Evolutionary conservation across 2,113 vertebrate genomes (phyloP).

Genomic region (Prochilodus magdalenae): DNA sequence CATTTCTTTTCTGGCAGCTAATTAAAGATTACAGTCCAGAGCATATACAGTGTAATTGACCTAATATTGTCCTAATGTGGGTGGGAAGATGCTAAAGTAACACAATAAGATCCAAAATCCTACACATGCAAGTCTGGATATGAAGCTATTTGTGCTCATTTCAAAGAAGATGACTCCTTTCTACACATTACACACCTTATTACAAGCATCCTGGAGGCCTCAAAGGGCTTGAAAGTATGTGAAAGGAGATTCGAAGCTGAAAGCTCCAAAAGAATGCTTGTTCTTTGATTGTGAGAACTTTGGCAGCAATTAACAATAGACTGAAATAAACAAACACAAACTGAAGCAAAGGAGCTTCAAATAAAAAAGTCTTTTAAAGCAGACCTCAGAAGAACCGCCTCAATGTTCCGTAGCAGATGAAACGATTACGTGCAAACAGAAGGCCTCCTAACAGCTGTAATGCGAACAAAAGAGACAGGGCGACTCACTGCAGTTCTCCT

Average conservation of each 20-base stretch:
- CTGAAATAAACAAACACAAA: constrained; percentile 33
- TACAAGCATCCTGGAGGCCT: not conserved
- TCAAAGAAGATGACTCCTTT: not conserved
- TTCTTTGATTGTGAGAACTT: constrained; percentile 32
- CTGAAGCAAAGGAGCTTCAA: not conserved
- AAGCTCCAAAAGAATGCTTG: constrained; percentile 16
- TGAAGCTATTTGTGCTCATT: not conserved
- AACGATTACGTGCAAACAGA: constrained; percentile 36
- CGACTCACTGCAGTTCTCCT: constrained; percentile 97
- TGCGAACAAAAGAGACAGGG: constrained; percentile 37
- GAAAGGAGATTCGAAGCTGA: constrained; percentile 15
- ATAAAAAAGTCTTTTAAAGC: not conserved
- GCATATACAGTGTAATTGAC: not conserved
- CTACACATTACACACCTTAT: not conserved
- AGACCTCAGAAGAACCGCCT: constrained; percentile 14
- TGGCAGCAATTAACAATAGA: constrained; percentile 39
- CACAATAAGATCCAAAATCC: not conserved
- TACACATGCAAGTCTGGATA: not conserved
- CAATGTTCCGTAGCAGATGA: constrained; percentile 22
- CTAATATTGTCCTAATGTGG: not conserved
- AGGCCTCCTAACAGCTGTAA: constrained; percentile 46
- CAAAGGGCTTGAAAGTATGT: constrained; percentile 14
- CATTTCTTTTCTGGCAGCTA: not conserved
- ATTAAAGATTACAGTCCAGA: not conserved
- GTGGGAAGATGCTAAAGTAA: not conserved